A percentile compares a stretch with the other conserved stretches of the same genome.
These are phyloP conservation scores for Neosalanx taihuensis DNA, from an alignment of 2,797 vertebrate species.

Conservation along the genomic window DNA sequence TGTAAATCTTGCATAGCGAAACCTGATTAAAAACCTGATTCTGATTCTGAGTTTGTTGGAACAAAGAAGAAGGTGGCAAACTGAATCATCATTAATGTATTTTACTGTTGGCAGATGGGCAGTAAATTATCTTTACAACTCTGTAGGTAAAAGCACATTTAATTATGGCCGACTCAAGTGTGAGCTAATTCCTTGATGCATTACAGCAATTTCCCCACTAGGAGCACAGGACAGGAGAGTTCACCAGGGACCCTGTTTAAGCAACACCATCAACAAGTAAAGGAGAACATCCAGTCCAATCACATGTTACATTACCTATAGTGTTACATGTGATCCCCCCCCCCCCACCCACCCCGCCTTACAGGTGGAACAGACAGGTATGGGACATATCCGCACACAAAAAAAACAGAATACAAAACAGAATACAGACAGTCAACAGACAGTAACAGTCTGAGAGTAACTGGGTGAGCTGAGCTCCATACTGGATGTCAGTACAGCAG, in stretches of 20 bases:
- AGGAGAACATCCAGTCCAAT: neutral
- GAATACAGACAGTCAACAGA: neutral
- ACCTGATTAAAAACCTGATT: no score
- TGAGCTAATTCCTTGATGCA: conserved; percentile 23
- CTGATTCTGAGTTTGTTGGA: neutral
- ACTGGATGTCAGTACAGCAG: conserved; percentile 55
- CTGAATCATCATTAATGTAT: conserved; percentile 33
- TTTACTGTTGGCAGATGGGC: conserved; percentile 21
- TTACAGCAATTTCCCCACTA: conserved; percentile 13
- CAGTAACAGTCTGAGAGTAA: neutral
- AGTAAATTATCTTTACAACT: conserved; percentile 24
- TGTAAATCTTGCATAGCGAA: no score
- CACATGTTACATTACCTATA: neutral
- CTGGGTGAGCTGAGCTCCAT: conserved; percentile 39
- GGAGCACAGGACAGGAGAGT: neutral
- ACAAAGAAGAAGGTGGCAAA: neutral
- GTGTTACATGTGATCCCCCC: neutral
- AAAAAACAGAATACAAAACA: neutral
- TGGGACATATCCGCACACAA: neutral
- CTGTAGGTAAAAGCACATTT: conserved; percentile 20
- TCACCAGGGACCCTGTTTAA: neutral
- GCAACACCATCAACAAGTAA: conserved; percentile 28
- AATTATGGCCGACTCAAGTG: conserved; percentile 20
- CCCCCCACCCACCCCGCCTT: no score
- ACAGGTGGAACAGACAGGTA: neutral